A percentile compares a stretch with the other conserved stretches of the same genome.
These are phyloP conservation scores for Cyprinodon variegatus DNA, from an alignment of 2,113 vertebrate genomes.

Conservation along the genomic window DNA sequence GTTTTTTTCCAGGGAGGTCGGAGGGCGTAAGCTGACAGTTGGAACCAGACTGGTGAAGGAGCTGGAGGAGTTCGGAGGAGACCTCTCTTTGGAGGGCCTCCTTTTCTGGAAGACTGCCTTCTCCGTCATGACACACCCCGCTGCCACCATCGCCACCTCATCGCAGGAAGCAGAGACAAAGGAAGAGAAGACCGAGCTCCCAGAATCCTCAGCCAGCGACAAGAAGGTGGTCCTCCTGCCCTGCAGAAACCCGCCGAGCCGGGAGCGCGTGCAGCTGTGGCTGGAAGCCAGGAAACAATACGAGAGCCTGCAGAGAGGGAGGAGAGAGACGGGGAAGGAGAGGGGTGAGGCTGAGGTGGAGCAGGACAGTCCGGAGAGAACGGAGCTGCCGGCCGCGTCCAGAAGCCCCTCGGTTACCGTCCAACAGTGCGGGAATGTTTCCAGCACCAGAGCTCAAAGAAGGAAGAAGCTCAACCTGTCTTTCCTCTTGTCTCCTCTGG, in stretches of 20 bases:
- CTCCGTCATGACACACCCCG: constrained; percentile 90
- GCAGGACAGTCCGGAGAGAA: constrained; percentile 3
- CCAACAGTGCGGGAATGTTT: constrained; percentile 55
- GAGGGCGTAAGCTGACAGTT: constrained; percentile 87
- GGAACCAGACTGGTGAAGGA: constrained; percentile 89
- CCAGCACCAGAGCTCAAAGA: constrained; percentile 60
- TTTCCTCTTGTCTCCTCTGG: constrained; percentile 59
- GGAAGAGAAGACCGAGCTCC: constrained; percentile 61
- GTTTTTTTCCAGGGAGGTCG: constrained; percentile 87
- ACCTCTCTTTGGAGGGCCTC: constrained; percentile 92
- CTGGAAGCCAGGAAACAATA: constrained; percentile 93
- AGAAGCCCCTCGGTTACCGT: constrained; percentile 7
- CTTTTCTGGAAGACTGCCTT: constrained; percentile 96
- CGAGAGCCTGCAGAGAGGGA: constrained; percentile 83
- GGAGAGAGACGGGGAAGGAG: constrained; percentile 22
- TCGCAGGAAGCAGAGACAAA: constrained; percentile 68
- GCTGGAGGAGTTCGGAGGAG: constrained; percentile 91
- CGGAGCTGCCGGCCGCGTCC: constrained; percentile 30
- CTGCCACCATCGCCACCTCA: constrained; percentile 76
- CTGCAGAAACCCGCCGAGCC: constrained; percentile 92
- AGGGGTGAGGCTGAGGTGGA: not conserved
- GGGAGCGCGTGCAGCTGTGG: constrained; percentile 90
- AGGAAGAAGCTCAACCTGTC: constrained; percentile 69
- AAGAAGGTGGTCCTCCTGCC: constrained; percentile 94
- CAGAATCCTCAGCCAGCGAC: constrained; percentile 78